Evolutionary conservation across 37 sponge, comb jelly and placozoan species (phyloP), one percentile per base, ranked within the genome.

Genomic region (Cladorhizidae sp.): DNA sequence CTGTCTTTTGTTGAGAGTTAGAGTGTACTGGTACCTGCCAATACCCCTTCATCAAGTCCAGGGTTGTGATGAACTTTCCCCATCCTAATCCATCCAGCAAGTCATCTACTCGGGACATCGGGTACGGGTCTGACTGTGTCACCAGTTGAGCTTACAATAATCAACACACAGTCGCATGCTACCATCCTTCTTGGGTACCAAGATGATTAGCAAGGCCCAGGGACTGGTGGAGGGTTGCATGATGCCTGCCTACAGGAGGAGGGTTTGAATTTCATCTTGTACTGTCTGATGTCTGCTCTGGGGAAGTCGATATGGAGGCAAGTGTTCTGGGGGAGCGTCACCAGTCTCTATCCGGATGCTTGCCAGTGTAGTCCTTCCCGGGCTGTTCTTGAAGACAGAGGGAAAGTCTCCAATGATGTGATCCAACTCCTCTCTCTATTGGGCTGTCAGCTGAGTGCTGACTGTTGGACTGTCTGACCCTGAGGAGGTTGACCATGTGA

Each of bases 11-110:
- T 51, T 73, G 54, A 54, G 55, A 54, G 55, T 54, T 54, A 12
- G 17, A 17, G 55, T 54, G 55, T 12, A 84, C 71, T 28, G 85
- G 85, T 33, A 84, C 78, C 40, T 85, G 86, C 86, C 86, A 85
- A 40, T 85, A 78, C 0, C 79, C 79, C 5, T 54, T 41, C 26
- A 63, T 31, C 67, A 85, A 40, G 36, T 85, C 86, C 21, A 85
- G 37, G 42, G 86, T 85, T 0, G 73, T 31, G 39, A 85, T 39
- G 40, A 28, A 77, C 28, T 85, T 78, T 2, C 79, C 86, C 42
- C 7, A 11, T 23, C 86, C 79, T 45, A 85, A 14, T 1, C 45
- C 40, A 45, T 85, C 79, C 3, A 84, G 3, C 7, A 76, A 15
- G 54, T 84, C 69, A 56, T 84, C 85, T 7, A 84, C 40, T 25